These are phyloP conservation scores for Calyptomena viridis DNA, from an alignment of 2,113 vertebrate genomes.

Conservation along the genomic window DNA sequence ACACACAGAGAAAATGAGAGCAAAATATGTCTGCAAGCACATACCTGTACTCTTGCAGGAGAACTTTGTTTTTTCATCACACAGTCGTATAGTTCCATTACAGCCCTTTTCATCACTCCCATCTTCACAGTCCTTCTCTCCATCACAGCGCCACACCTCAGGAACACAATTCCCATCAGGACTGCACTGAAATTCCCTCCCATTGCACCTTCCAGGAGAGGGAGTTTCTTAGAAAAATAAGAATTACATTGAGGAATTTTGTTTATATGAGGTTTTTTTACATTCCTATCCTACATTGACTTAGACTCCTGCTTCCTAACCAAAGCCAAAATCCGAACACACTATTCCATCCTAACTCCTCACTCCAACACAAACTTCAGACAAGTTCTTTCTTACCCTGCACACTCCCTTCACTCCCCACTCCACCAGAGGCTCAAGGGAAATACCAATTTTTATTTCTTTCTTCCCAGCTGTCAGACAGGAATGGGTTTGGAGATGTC, in stretches of 20 bases:
- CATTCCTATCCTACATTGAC: neutral
- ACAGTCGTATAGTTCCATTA: constrained; percentile 85
- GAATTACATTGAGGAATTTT: neutral
- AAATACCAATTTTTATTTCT: neutral
- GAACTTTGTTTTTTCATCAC: constrained; percentile 93
- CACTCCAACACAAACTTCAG: neutral
- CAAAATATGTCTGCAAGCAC: neutral
- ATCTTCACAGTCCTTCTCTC: constrained; percentile 96
- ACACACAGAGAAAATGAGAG: neutral
- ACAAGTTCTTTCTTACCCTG: neutral
- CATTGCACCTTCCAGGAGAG: constrained; percentile 83
- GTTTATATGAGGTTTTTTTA: rapidly evolving
- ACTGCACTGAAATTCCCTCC: constrained; percentile 90
- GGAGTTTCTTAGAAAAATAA: constrained; percentile 75
- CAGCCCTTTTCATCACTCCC: constrained; percentile 91
- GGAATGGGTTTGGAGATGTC: neutral
- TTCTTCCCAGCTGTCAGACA: neutral
- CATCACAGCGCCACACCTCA: constrained; percentile 91
- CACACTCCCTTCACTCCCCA: neutral
- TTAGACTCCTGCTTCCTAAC: neutral
- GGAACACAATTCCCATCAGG: constrained; percentile 92
- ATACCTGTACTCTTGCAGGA: constrained; percentile 91
- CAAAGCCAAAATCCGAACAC: neutral
- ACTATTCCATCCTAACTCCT: neutral
- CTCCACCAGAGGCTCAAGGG: neutral